Conservation (phyloP, 1,140 invertebrate genomes). For the Triops longicaudatus region DNA sequence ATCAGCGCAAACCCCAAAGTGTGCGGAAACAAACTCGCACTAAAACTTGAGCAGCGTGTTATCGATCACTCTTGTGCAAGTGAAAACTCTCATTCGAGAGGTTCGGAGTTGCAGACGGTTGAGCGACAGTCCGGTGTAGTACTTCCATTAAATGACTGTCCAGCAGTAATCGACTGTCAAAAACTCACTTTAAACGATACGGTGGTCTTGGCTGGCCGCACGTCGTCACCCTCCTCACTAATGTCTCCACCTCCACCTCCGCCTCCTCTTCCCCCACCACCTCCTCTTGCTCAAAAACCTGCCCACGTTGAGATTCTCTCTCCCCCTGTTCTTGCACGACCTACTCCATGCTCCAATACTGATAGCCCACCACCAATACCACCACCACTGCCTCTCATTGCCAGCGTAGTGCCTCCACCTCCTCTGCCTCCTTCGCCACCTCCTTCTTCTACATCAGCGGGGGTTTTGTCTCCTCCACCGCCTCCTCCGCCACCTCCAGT, state of each 20-base stretch:
- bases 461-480: conserved; percentile 28
- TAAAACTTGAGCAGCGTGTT: too few relatives aligned
- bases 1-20: background rate
- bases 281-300: conserved; percentile 32
- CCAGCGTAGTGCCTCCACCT: conserved; percentile 27
- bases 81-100: too few relatives aligned
- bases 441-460: conserved; percentile 16
- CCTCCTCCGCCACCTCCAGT: conserved; percentile 33
- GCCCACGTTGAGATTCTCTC: conserved; percentile 31
- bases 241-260: conserved; percentile 30
- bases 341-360: conserved; percentile 31
- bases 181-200: background rate
- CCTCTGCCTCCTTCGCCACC: conserved; percentile 32
- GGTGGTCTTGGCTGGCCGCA: background rate
- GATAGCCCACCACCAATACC: conserved; percentile 16
- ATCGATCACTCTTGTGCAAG: too few relatives aligned
- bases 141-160: too few relatives aligned
- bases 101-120: too few relatives aligned
- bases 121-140: too few relatives aligned
- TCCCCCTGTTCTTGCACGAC: conserved; percentile 18
- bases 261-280: conserved; percentile 29
- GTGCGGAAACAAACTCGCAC: background rate
- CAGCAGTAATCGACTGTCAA: background rate
- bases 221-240: background rate
- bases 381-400: conserved; percentile 29